A percentile compares a stretch with the other conserved stretches of the same genome.
phyloP scores from a whole-genome alignment of 2,797 vertebrate species.

The Hylomyscus alleni region DNA sequence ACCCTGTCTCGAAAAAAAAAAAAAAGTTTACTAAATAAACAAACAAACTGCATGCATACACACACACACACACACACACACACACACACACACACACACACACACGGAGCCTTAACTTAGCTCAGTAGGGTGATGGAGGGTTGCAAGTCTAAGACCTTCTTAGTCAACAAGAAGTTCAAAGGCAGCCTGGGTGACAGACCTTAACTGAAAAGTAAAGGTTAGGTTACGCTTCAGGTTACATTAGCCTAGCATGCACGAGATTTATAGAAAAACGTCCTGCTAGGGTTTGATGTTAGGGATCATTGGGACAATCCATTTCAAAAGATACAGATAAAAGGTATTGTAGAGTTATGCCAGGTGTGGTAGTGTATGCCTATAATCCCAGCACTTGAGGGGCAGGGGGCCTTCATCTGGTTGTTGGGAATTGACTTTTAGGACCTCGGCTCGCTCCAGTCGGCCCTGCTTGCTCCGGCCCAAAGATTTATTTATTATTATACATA shows the following conservation, averaged over 20 bases:
- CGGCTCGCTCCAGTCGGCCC: too few relatives aligned
- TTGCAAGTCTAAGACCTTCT: background rate
- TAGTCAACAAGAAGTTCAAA: background rate
- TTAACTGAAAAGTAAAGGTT: background rate
- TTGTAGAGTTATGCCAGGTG: background rate
- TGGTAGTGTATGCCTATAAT: background rate
- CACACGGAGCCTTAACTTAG: background rate
- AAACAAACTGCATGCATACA: too few relatives aligned
- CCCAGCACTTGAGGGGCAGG: background rate
- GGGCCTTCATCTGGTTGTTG: too few relatives aligned
- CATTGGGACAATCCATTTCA: too few relatives aligned
- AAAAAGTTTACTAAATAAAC: background rate
- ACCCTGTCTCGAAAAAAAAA: too few relatives aligned
- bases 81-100: background rate
- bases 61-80: too few relatives aligned
- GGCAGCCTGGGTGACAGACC: background rate
- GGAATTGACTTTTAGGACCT: too few relatives aligned
- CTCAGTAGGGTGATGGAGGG: background rate
- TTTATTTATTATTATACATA: too few relatives aligned
- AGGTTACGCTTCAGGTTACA: too few relatives aligned
- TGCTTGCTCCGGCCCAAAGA: too few relatives aligned
- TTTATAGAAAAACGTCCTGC: background rate
- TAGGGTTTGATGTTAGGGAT: fast-evolving
- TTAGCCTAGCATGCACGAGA: background rate
- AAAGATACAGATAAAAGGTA: background rate